Conservation (phyloP, 64 coral and sea anemone species). For the Stichodactyla mertensii region DNA sequence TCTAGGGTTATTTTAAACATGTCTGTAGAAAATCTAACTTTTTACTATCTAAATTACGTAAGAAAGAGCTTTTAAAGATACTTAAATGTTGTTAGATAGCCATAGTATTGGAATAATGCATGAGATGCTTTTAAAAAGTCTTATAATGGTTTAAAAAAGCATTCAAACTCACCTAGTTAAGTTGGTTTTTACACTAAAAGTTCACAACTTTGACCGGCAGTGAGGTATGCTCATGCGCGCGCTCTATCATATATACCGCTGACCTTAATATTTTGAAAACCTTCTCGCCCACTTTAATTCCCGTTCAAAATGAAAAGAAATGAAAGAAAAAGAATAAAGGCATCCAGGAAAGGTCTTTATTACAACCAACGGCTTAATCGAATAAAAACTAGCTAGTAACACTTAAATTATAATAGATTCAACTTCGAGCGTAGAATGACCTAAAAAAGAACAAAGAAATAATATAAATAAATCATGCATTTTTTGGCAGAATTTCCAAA, state of each 20-base stretch:
- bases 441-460: neutral
- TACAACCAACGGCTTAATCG: neutral
- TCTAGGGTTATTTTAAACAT: neutral
- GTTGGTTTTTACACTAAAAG: neutral
- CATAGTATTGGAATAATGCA: neutral
- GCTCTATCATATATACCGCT: neutral
- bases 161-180: neutral
- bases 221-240: neutral
- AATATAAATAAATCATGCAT: neutral
- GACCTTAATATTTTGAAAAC: neutral
- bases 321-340: neutral
- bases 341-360: neutral
- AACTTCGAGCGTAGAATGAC: neutral
- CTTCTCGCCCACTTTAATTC: neutral
- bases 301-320: neutral
- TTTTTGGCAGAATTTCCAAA: neutral
- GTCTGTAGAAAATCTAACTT: neutral
- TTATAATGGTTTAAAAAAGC: neutral
- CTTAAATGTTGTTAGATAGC: neutral
- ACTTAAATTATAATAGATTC: neutral
- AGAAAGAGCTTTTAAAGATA: neutral
- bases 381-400: neutral
- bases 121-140: neutral
- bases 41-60: neutral
- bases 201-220: conserved; percentile 6